phyloP scores from a whole-genome alignment of 2,113 vertebrate species.

The Ailurus styani region DNA sequence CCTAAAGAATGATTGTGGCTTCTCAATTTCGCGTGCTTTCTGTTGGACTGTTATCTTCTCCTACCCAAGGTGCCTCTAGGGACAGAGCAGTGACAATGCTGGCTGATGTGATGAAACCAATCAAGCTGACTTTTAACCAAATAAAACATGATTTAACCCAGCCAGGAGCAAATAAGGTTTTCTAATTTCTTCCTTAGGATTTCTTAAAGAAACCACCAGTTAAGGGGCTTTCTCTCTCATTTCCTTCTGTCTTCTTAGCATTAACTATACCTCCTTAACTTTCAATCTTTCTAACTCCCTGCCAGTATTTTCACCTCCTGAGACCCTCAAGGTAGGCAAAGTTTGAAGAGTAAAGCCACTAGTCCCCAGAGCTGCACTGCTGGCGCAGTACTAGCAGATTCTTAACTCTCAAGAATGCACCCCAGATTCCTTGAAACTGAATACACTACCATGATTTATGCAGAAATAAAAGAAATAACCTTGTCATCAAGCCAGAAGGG shows the following conservation, averaged over 20 bases:
- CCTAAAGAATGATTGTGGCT: not conserved
- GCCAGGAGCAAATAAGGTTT: not conserved
- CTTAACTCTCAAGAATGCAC: conserved; percentile 1
- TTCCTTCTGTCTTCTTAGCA: not conserved
- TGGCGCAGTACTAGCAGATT: not conserved
- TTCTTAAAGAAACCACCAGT: not conserved
- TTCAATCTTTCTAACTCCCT: not conserved
- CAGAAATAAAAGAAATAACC: conserved; percentile 1
- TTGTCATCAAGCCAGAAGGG: not conserved
- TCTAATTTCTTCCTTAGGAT: conserved; percentile 3
- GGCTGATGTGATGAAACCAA: not conserved
- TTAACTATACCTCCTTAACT: not conserved
- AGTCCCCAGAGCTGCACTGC: not conserved
- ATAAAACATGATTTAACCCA: not conserved
- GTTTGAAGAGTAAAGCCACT: not conserved
- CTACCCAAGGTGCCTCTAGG: not conserved
- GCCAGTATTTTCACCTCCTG: not conserved
- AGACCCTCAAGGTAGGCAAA: not conserved
- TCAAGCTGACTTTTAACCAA: not conserved
- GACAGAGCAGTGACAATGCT: not conserved
- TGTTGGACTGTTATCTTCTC: not conserved
- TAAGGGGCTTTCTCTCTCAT: not conserved
- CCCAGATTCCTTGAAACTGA: conserved; percentile 25
- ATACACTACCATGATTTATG: not conserved
- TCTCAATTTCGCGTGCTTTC: not conserved